Evolutionary conservation across 2,797 vertebrate species (phyloP), one percentile per base, ranked within the genome.

Genomic region (Enteromius fasciolatus): DNA sequence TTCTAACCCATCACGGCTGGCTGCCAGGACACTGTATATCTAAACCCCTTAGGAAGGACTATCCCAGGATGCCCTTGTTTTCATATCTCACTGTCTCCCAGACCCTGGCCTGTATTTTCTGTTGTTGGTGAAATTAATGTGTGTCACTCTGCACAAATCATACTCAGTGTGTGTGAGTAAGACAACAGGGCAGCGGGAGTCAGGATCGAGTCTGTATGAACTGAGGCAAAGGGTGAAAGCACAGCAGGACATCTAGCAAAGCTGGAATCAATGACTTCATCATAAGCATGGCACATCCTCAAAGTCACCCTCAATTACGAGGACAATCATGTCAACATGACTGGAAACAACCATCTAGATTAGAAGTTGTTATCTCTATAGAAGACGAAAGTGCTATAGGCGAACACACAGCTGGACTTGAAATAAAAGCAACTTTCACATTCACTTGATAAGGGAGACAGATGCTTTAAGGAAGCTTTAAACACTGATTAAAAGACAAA

Each of bases 241-340:
- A 31, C 48, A 67, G n/a, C 67, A 64, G 83, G 54, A 52, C 20
- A 39, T 59, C 68, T 76, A 82, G 52, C 68, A 57, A 80, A 81
- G 46, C 59, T 78, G 72, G 23, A 77, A 52, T 70, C 72, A 66
- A 31, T 83, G 78, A 52, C 63, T 83, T 78, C 39, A 83, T 39
- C 66, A 75, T 75, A 70, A 63, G 66, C 50, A 33, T 7, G 14
- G 41, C 23, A 66, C 61, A 50, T 81, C 59, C 68, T 72, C 3
- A 39, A 59, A 41, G 48, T 78, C 64, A 15, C 23, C 36, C 48
- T 69, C 10, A 57, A 23, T 57, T 23, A 52, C 18, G 63, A 74
- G 31, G 63, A 78, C 20, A 78, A 31, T 79, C 77, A 17, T 57
- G 15, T 54, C 20, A 6, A 69, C 63, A 78, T 52, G 28, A 52